Evolutionary conservation across 2,888 invertebrate genomes (phyloP).

Genomic region (Zaprionus lineosus): DNA sequence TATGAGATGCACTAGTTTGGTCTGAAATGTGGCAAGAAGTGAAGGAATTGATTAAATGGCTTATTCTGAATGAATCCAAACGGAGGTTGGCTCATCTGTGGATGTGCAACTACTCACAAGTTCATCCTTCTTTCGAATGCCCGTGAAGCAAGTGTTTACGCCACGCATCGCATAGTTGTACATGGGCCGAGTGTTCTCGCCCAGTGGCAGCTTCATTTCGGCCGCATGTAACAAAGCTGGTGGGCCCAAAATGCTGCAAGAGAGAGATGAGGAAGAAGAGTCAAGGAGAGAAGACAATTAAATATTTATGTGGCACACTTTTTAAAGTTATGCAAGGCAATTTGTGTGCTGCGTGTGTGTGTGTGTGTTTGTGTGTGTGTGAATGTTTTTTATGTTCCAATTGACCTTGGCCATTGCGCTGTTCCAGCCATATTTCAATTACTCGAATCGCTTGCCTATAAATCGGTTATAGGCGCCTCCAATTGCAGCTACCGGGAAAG

Average conservation of each 20-base stretch:
- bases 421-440: slow-evolving; percentile 45
- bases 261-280: not conserved
- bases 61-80: slow-evolving; percentile 25
- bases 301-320: slow-evolving; percentile 78
- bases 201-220: slow-evolving; percentile 87
- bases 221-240: slow-evolving; percentile 90
- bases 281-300: slow-evolving; percentile 41
- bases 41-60: not conserved
- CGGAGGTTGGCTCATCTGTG: not conserved
- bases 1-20: slow-evolving; percentile 92
- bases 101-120: slow-evolving; percentile 85
- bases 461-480: slow-evolving; percentile 28
- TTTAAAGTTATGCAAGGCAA: slow-evolving; percentile 71
- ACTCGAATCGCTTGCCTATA: slow-evolving; percentile 19
- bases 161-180: slow-evolving; percentile 95
- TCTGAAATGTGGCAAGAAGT: slow-evolving; percentile 84
- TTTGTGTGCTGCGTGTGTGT: not conserved
- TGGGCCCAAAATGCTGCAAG: slow-evolving; percentile 88
- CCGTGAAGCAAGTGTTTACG: slow-evolving; percentile 95
- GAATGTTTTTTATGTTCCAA: slow-evolving; percentile 56
- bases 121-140: slow-evolving; percentile 94
- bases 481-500: slow-evolving; percentile 25
- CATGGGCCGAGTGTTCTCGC: slow-evolving; percentile 90
- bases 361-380: slow-evolving; percentile 6
- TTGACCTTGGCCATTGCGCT: slow-evolving; percentile 67